These are phyloP conservation scores for Ammodytes marinus DNA, from an alignment of 2,113 vertebrate genomes.

Conservation along the genomic window DNA sequence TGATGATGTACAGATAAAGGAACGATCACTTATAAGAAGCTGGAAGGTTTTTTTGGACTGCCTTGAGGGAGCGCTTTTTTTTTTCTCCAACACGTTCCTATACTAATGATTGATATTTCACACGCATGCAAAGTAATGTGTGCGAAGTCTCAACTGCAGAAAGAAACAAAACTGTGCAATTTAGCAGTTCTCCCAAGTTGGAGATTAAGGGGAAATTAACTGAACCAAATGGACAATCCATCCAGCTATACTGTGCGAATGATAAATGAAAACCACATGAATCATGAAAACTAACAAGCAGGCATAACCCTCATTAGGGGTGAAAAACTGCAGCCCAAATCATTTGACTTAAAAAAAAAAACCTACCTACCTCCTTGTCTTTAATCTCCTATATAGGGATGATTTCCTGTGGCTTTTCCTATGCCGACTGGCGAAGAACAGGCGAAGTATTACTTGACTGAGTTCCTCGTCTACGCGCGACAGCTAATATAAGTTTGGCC, in stretches of 20 bases:
- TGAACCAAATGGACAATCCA: conserved; percentile 62
- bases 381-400: conserved; percentile 45
- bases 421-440: conserved; percentile 33
- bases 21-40: conserved; percentile 47
- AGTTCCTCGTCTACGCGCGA: conserved; percentile 42
- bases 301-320: conserved; percentile 47
- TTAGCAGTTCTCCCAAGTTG: conserved; percentile 60
- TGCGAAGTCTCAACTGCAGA: conserved; percentile 24
- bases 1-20: conserved; percentile 57
- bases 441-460: conserved; percentile 41
- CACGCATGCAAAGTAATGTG: conserved; percentile 30
- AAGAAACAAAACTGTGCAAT: conserved; percentile 50
- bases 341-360: conserved; percentile 48
- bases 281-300: conserved; percentile 61
- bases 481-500: conserved; percentile 73
- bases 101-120: conserved; percentile 54
- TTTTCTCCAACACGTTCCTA: background rate
- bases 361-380: conserved; percentile 17
- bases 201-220: conserved; percentile 68
- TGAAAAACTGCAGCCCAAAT: conserved; percentile 52
- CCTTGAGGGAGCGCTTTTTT: conserved; percentile 18
- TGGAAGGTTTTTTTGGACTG: conserved; percentile 42
- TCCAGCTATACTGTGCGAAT: conserved; percentile 42
- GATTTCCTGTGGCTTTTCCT: conserved; percentile 45
- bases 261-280: conserved; percentile 58